Evolutionary conservation across 2,888 invertebrate species (phyloP).

Genomic region (Pomacea canaliculata): DNA sequence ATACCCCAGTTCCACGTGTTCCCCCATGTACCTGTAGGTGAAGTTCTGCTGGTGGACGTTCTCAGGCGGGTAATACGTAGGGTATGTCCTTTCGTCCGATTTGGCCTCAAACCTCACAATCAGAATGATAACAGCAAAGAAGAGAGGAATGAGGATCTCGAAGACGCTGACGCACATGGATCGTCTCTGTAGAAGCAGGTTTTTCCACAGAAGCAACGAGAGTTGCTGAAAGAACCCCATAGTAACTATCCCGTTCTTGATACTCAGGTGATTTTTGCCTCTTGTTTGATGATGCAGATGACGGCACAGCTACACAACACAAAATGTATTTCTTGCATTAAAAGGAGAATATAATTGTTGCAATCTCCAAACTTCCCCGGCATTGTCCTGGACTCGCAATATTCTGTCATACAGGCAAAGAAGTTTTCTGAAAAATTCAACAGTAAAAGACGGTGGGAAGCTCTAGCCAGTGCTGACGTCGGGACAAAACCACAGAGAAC

Average conservation of each 20-base stretch:
- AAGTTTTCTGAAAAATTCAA: too few relatives aligned
- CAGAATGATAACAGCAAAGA: slow-evolving; percentile 49
- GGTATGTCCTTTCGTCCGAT: not conserved
- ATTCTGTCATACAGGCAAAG: too few relatives aligned
- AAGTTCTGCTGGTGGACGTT: not conserved
- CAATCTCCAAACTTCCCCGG: too few relatives aligned
- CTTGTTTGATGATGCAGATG: too few relatives aligned
- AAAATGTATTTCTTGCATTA: too few relatives aligned
- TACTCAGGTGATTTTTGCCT: too few relatives aligned
- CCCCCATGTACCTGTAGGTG: not conserved
- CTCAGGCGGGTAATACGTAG: not conserved
- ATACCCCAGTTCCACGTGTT: not conserved
- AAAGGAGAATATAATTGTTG: too few relatives aligned
- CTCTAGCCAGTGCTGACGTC: too few relatives aligned
- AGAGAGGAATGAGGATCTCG: slow-evolving; percentile 50
- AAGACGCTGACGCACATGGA: slow-evolving; percentile 52
- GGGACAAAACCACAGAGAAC: too few relatives aligned
- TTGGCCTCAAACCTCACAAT: slow-evolving; percentile 35
- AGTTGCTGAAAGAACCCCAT: slow-evolving; percentile 64
- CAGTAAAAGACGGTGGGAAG: too few relatives aligned
- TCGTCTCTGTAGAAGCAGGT: slow-evolving; percentile 48
- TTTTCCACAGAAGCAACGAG: slow-evolving; percentile 57
- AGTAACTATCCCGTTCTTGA: slow-evolving; percentile 68
- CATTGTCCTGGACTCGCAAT: too few relatives aligned
- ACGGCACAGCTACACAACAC: too few relatives aligned